phyloP scores from a whole-genome alignment of 2,888 invertebrate genomes.

The Drosophila helvetica region DNA sequence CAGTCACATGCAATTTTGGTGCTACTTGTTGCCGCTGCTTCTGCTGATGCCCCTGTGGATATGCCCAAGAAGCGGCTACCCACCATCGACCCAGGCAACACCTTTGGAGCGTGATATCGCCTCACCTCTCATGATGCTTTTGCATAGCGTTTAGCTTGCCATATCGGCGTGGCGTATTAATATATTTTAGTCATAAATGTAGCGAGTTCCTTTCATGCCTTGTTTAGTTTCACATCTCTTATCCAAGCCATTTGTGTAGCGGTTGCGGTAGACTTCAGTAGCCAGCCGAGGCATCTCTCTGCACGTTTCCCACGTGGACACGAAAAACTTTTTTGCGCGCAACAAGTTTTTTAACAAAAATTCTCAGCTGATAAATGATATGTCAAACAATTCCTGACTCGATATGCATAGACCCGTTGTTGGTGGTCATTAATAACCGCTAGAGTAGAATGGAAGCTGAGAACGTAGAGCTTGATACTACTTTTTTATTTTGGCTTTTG shows the following conservation, averaged over 20 bases:
- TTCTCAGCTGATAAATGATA: conserved; percentile 82
- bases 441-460: conserved; percentile 6
- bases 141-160: conserved; percentile 76
- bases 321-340: conserved; percentile 82
- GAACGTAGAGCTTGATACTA: conserved; percentile 13
- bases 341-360: conserved; percentile 79
- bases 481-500: conserved; percentile 18
- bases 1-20: conserved; percentile 60
- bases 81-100: conserved; percentile 57
- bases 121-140: conserved; percentile 71
- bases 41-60: conserved; percentile 14
- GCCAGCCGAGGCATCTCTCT: conserved; percentile 51
- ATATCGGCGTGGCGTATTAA: conserved; percentile 64
- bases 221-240: conserved; percentile 72
- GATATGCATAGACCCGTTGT: conserved; percentile 66
- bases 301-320: conserved; percentile 75
- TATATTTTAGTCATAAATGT: conserved; percentile 60
- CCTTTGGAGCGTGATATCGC: conserved; percentile 60
- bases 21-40: conserved; percentile 74
- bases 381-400: conserved; percentile 68
- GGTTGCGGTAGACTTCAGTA: conserved; percentile 63
- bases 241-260: conserved; percentile 21
- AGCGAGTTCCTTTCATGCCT: conserved; percentile 73
- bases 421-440: conserved; percentile 79
- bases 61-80: conserved; percentile 43